Base-by-base conservation (phyloP, 2,888 invertebrate species). In the Automeris io region DNA sequence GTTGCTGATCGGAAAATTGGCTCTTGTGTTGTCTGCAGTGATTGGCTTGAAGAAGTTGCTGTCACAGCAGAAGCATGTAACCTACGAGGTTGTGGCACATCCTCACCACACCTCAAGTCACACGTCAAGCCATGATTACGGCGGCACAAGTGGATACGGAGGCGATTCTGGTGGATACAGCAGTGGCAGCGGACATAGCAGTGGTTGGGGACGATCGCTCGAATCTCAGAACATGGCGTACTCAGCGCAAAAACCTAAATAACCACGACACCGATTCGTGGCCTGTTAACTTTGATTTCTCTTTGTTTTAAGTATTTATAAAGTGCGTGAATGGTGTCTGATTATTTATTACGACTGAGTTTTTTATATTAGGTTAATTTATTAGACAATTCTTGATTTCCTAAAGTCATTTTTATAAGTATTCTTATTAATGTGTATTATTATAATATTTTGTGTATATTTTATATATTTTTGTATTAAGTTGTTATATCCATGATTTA, bases 51-150 rank as follows among this genome's bases (percentile, higher is more conserved):
- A 95, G 88, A 95, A 95, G 70, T 82, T 95, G 35, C 76, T 95
- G 49, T 91, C 92, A 1, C 91, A 92, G 63, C 92, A 93, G 77
- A 95, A 95, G 67, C 94, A 94, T 64, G 95, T 95, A 47, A 95
- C 95, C 3, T 95, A 95, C 66, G 95, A 95, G 69, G 95, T 95
- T 22, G 94, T 95, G 0, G 91, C 94, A 0, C 95, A 95, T 71
- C 94, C 95, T 37, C 94, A 94, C 60, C 94, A 94, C 70, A 88
- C 91, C 43, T 87, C 90, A 49, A 89, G 91, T 44, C 89, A 91
- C 42, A 89, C 90, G 39, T 91, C 93, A 48, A 91, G 92, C 57
- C 93, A 93, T 19, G 89, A 89, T 12, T 70, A 70, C 25, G 87
- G 87, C 23, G 90, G 89, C 9, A 88, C 90, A n/a, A 88, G 88